phyloP scores from a whole-genome alignment of 1,140 invertebrate genomes.

The Lamellibrachia luymesi region DNA sequence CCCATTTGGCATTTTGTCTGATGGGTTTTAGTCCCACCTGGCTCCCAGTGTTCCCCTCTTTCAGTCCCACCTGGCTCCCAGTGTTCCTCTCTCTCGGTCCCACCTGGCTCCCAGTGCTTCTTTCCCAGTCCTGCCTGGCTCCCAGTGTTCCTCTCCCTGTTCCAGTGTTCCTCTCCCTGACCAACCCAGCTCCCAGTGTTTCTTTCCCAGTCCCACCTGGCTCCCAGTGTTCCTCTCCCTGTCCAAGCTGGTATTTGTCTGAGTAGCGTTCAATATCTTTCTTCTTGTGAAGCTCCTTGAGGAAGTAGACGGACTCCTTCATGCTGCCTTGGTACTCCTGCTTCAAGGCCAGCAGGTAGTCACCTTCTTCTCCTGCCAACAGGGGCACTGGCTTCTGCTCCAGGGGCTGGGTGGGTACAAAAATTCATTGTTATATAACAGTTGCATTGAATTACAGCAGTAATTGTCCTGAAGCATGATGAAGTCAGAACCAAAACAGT shows the following conservation, averaged over 20 bases:
- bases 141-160: too few relatives aligned
- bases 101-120: too few relatives aligned
- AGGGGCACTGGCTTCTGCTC: constrained; percentile 63
- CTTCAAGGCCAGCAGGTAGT: constrained; percentile 64
- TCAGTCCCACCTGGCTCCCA: constrained; percentile 40
- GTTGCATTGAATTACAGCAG: neutral
- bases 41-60: neutral
- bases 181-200: neutral
- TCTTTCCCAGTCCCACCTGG: constrained; percentile 35
- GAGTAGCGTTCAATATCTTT: constrained; percentile 69
- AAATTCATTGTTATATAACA: neutral
- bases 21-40: too few relatives aligned
- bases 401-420: constrained; percentile 37
- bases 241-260: constrained; percentile 62
- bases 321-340: constrained; percentile 64
- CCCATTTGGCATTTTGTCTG: too few relatives aligned
- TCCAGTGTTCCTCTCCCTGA: constrained; percentile 33
- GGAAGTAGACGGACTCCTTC: constrained; percentile 59
- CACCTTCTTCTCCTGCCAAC: constrained; percentile 50
- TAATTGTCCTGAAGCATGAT: neutral
- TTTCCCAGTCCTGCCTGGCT: constrained; percentile 10
- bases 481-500: neutral
- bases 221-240: constrained; percentile 36
- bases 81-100: constrained; percentile 25
- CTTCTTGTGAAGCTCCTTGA: constrained; percentile 58